A percentile compares a stretch with the other conserved stretches of the same genome.
These are phyloP conservation scores for Himalopsyche anomala DNA, from an alignment of 2,888 invertebrate genomes.

Conservation along the genomic window DNA sequence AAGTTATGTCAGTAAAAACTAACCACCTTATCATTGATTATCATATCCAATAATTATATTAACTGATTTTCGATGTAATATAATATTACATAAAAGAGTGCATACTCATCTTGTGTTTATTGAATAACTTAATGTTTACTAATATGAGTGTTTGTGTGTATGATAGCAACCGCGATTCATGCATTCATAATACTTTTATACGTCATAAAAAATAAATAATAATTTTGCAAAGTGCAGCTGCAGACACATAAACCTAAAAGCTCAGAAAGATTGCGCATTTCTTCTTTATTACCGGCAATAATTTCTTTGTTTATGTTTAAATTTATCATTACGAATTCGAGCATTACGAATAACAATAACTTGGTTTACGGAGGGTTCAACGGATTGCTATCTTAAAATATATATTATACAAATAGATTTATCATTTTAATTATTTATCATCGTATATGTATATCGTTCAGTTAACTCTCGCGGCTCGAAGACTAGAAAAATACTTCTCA, in stretches of 20 bases:
- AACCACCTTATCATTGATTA: too few relatives aligned
- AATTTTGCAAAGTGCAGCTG: slow-evolving; percentile 47
- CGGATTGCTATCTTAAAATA: background rate
- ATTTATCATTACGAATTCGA: slow-evolving; percentile 55
- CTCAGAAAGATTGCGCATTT: slow-evolving; percentile 55
- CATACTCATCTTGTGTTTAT: background rate
- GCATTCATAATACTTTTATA: slow-evolving; percentile 23
- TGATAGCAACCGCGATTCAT: slow-evolving; percentile 10
- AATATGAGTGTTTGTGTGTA: background rate
- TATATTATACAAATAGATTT: too few relatives aligned
- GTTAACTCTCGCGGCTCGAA: too few relatives aligned
- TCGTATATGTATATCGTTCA: too few relatives aligned
- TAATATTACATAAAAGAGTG: too few relatives aligned
- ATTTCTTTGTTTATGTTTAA: slow-evolving; percentile 61
- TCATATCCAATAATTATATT: too few relatives aligned
- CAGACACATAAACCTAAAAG: slow-evolving; percentile 58
- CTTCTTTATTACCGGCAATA: slow-evolving; percentile 60
- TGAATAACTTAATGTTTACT: background rate
- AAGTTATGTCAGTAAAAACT: too few relatives aligned
- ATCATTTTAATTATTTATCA: too few relatives aligned
- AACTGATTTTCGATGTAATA: too few relatives aligned
- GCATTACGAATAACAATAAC: slow-evolving; percentile 48
- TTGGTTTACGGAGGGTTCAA: background rate
- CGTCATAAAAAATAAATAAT: slow-evolving; percentile 58
- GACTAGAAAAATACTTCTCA: too few relatives aligned